These are phyloP conservation scores for Heptranchias perlo DNA, from an alignment of 2,113 vertebrate genomes.

Conservation along the genomic window DNA sequence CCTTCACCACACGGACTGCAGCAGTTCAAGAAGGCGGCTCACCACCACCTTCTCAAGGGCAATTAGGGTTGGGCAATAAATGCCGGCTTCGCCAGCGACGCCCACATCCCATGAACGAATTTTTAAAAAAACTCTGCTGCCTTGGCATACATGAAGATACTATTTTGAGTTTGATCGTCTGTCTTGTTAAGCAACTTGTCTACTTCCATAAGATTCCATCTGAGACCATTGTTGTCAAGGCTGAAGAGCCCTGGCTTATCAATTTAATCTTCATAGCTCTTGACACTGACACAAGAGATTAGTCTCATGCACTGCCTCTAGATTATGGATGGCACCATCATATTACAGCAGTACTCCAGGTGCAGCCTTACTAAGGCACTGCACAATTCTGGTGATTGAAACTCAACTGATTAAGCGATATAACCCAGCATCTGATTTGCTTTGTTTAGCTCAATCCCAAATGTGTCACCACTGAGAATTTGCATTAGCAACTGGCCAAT, in stretches of 20 bases:
- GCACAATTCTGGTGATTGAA: background rate
- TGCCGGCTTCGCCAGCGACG: too few relatives aligned
- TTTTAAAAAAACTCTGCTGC: too few relatives aligned
- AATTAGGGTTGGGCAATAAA: too few relatives aligned
- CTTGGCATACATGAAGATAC: background rate
- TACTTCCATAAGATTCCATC: background rate
- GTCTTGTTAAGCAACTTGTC: background rate
- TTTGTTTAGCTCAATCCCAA: background rate
- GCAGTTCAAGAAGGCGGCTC: too few relatives aligned
- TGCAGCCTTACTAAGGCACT: background rate
- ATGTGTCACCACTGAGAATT: background rate
- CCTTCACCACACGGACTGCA: too few relatives aligned
- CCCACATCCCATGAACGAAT: too few relatives aligned
- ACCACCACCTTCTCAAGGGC: too few relatives aligned
- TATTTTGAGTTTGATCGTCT: background rate
- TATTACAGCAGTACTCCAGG: background rate
- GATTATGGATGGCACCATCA: background rate
- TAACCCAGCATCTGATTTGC: background rate
- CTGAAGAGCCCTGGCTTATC: background rate
- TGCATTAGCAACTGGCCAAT: background rate
- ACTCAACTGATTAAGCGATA: background rate
- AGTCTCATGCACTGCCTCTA: background rate
- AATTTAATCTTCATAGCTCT: background rate
- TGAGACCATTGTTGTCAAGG: background rate
- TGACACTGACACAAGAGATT: background rate